phyloP scores from a whole-genome alignment of 2,888 invertebrate species.

The Drosophila atroscutellata region DNA sequence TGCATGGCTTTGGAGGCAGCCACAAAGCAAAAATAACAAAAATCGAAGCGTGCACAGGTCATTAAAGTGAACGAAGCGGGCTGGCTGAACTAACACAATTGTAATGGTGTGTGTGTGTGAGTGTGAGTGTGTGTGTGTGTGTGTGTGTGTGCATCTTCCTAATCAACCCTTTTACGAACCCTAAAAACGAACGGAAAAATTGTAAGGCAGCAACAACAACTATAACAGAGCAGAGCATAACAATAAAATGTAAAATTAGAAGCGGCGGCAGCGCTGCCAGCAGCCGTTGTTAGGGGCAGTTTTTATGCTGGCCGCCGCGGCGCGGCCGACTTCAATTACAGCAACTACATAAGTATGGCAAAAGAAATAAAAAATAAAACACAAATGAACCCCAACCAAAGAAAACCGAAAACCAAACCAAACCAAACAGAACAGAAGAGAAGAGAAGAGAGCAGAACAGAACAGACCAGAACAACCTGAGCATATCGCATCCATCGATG shows the following conservation, averaged over 20 bases:
- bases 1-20: constrained; percentile 5
- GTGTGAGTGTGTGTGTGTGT: constrained; percentile 23
- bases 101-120: constrained; percentile 23
- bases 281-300: constrained; percentile 58
- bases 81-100: constrained; percentile 55
- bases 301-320: constrained; percentile 32
- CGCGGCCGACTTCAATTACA: constrained; percentile 60
- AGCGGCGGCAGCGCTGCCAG: constrained; percentile 44
- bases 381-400: constrained; percentile 6
- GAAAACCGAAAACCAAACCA: constrained; percentile 1
- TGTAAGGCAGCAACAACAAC: constrained; percentile 52
- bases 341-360: constrained; percentile 39
- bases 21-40: constrained; percentile 63
- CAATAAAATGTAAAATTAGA: constrained; percentile 81
- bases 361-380: constrained; percentile 20
- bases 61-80: constrained; percentile 57
- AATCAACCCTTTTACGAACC: constrained; percentile 81
- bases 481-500: constrained; percentile 44
- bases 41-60: constrained; percentile 76
- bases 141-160: constrained; percentile 62
- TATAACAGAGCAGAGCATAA: constrained; percentile 59
- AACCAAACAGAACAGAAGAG: background rate
- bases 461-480: constrained; percentile 37
- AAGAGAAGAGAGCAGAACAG: background rate
- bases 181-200: constrained; percentile 67